Conservation (phyloP, 2,113 vertebrate species). For the Odocoileus virginianus region DNA sequence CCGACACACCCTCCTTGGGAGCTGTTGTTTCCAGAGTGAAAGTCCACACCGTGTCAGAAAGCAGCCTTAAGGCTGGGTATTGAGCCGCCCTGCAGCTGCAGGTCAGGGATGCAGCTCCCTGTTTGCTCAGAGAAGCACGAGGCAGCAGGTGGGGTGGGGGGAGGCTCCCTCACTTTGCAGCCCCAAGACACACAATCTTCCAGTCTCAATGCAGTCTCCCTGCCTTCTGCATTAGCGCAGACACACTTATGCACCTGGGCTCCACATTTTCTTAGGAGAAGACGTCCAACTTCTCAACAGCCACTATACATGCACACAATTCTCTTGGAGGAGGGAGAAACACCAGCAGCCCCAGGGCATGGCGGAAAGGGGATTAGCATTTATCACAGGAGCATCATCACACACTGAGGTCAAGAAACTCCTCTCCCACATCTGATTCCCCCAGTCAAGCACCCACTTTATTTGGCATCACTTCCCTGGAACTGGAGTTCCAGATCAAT, state of each 20-base stretch:
- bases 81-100: neutral
- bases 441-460: neutral
- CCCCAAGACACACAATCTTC: neutral
- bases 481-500: neutral
- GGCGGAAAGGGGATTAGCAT: neutral
- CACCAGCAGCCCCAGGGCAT: accelerated
- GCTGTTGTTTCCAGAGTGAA: neutral
- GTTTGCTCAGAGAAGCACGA: neutral
- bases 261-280: neutral
- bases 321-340: neutral
- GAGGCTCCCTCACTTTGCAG: neutral
- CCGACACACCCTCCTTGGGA: accelerated
- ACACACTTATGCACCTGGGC: neutral
- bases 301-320: accelerated
- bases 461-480: neutral
- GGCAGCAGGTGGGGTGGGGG: neutral
- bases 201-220: neutral
- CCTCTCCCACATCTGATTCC: neutral
- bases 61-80: neutral
- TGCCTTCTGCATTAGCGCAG: neutral
- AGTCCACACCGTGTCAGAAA: neutral
- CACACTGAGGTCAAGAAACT: neutral
- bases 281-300: neutral
- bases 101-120: neutral
- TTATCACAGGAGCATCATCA: neutral